These are phyloP conservation scores for Bungarus multicinctus DNA, from an alignment of 2,113 vertebrate species.

Conservation along the genomic window DNA sequence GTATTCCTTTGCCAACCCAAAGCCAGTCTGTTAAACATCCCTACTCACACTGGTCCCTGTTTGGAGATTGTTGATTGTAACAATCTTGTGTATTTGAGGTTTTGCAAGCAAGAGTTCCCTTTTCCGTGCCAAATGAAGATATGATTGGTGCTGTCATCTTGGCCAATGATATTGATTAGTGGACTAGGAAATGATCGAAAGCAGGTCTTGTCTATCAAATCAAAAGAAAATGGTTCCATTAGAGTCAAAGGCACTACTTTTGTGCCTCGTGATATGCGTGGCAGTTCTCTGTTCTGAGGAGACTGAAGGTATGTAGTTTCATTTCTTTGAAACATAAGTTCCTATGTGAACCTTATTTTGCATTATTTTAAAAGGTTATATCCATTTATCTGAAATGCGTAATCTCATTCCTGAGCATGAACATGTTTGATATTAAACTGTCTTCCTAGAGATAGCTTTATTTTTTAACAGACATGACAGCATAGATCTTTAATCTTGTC, in stretches of 20 bases:
- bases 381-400: not conserved
- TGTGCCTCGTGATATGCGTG: too few species aligned
- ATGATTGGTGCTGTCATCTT: not conserved
- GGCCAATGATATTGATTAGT: not conserved
- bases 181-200: not conserved
- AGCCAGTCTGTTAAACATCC: not conserved
- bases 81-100: not conserved
- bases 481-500: not conserved
- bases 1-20: not conserved
- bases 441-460: not conserved
- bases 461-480: not conserved
- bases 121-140: not conserved
- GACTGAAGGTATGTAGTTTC: not conserved
- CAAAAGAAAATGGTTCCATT: not conserved
- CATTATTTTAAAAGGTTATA: not conserved
- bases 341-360: not conserved
- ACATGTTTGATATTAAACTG: not conserved
- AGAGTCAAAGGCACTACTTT: not conserved
- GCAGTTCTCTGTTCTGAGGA: not conserved
- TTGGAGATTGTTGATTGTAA: not conserved
- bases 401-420: not conserved
- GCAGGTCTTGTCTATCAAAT: not conserved
- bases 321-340: not conserved
- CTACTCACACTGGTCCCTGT: not conserved
- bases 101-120: not conserved